Evolutionary conservation across 2,113 vertebrate genomes (phyloP).

Genomic region (Platichthys stellatus): DNA sequence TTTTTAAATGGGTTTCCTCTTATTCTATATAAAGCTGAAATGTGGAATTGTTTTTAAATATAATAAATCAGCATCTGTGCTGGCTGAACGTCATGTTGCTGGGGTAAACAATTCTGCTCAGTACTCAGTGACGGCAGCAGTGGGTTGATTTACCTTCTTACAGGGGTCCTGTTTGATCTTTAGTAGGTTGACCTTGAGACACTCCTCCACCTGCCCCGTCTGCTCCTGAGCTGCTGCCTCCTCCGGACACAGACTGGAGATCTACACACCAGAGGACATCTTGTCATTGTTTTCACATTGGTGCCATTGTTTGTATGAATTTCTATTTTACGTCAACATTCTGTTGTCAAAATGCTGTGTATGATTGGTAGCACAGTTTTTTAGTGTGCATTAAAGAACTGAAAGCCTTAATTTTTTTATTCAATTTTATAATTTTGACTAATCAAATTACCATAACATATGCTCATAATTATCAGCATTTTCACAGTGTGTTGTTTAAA

Average conservation of each 20-base stretch:
- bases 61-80: neutral
- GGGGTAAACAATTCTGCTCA: neutral
- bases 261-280: constrained; percentile 78
- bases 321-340: neutral
- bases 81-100: neutral
- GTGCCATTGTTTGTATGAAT: neutral
- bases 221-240: constrained; percentile 98
- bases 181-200: constrained; percentile 95
- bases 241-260: constrained; percentile 90
- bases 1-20: neutral
- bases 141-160: constrained; percentile 86
- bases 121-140: constrained; percentile 14
- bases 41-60: neutral
- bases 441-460: no score
- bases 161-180: constrained; percentile 93
- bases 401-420: no score
- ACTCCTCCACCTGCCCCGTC: constrained; percentile 97
- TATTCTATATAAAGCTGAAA: neutral
- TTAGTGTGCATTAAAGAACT: no score
- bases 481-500: neutral
- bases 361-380: no score
- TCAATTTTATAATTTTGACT: no score
- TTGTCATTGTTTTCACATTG: neutral
- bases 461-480: neutral
- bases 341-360: neutral